These are phyloP conservation scores for Crossoptilon crossoptilon DNA, from an alignment of 2,797 vertebrate genomes.

Conservation along the genomic window DNA sequence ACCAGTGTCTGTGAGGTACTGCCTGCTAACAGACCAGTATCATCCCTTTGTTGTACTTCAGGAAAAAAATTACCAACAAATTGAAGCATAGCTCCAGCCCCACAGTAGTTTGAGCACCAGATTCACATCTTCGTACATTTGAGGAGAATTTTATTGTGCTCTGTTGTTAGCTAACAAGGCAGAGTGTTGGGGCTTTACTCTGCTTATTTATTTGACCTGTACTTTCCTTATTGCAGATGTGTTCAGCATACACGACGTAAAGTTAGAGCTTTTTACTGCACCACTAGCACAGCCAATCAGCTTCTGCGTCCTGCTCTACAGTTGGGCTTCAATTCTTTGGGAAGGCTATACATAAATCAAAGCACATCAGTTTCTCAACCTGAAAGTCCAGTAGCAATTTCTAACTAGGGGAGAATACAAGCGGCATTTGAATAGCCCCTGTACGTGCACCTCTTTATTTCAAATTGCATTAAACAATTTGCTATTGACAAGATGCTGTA, in stretches of 20 bases:
- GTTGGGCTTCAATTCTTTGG: not conserved
- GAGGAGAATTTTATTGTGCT: not conserved
- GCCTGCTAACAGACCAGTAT: not conserved
- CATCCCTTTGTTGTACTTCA: not conserved
- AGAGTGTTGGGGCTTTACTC: not conserved
- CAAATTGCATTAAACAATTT: not conserved
- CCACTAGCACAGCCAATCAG: not conserved
- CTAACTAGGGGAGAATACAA: not conserved
- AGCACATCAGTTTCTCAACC: not conserved
- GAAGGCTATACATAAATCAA: not conserved
- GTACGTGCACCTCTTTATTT: accelerated
- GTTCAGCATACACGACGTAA: constrained; percentile 61
- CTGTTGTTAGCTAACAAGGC: not conserved
- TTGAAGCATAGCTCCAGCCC: not conserved
- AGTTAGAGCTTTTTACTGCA: not conserved
- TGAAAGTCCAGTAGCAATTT: not conserved
- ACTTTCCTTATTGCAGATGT: constrained; percentile 69
- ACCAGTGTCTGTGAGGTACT: accelerated
- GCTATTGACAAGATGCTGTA: accelerated
- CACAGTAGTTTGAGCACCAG: not conserved
- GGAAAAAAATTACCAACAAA: not conserved
- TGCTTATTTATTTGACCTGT: not conserved
- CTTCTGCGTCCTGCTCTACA: not conserved
- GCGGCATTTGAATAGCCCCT: not conserved
- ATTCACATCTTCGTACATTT: not conserved